phyloP scores from a whole-genome alignment of 2,113 vertebrate species.

The Oncorhynchus clarkii region DNA sequence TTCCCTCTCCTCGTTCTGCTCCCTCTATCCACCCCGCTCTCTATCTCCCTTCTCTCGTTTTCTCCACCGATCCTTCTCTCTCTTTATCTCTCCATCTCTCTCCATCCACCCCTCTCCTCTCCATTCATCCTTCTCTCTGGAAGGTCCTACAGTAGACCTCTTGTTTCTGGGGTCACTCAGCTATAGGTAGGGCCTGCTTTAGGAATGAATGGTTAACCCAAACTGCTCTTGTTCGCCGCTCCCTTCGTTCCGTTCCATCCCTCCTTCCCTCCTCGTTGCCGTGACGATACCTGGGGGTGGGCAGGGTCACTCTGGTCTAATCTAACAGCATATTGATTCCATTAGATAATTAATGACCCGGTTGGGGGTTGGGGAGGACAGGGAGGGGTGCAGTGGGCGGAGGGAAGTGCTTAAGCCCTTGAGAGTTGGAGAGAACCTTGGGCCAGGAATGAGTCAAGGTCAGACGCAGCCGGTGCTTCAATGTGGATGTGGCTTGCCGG shows the following conservation, averaged over 20 bases:
- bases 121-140: no score
- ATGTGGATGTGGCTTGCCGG: constrained; percentile 62
- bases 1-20: constrained; percentile 32
- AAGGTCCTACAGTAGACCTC: no score
- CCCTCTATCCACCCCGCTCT: constrained; percentile 22
- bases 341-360: constrained; percentile 81
- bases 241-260: constrained; percentile 23
- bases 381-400: constrained; percentile 4
- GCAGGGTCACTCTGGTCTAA: constrained; percentile 73
- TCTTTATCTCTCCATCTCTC: constrained; percentile 31
- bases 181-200: constrained; percentile 27
- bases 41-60: constrained; percentile 37
- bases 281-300: constrained; percentile 62
- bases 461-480: constrained; percentile 54
- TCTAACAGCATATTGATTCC: constrained; percentile 77
- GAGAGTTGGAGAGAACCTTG: constrained; percentile 75
- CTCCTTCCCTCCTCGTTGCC: constrained; percentile 59
- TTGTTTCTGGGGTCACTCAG: no score
- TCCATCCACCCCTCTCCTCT: constrained; percentile 35
- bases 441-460: constrained; percentile 74
- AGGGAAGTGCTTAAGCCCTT: constrained; percentile 57
- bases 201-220: constrained; percentile 43
- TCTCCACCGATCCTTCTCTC: constrained; percentile 59
- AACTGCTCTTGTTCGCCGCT: constrained; percentile 3
- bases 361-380: constrained; percentile 40